A percentile compares a stretch with the other conserved stretches of the same genome.
These are phyloP conservation scores for Chalcosyrphus nemorum DNA, from an alignment of 2,888 invertebrate species.

Conservation along the genomic window DNA sequence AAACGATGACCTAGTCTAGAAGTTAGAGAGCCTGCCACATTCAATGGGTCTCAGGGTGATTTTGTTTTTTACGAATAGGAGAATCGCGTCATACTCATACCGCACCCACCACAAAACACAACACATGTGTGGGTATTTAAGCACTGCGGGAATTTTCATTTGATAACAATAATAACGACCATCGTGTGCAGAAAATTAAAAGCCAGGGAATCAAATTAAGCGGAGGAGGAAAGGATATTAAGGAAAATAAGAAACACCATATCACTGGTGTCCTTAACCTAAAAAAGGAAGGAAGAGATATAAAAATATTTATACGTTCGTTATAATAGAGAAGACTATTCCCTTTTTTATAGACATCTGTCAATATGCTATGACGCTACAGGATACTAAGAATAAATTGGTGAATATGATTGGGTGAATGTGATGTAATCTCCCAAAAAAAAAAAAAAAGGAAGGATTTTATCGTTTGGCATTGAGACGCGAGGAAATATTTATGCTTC, in stretches of 20 bases:
- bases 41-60: slow-evolving; percentile 8
- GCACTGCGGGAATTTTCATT: slow-evolving; percentile 30
- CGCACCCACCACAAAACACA: slow-evolving; percentile 26
- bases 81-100: background rate
- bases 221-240: slow-evolving; percentile 22
- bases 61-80: slow-evolving; percentile 27
- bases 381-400: background rate
- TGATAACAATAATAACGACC: slow-evolving; percentile 37
- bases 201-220: slow-evolving; percentile 27
- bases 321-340: slow-evolving; percentile 3
- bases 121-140: background rate
- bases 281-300: background rate
- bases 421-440: slow-evolving; percentile 33
- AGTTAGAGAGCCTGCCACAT: slow-evolving; percentile 8
- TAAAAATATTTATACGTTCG: slow-evolving; percentile 9
- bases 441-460: slow-evolving; percentile 4
- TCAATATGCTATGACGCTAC: slow-evolving; percentile 2
- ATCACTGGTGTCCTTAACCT: slow-evolving; percentile 39
- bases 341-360: slow-evolving; percentile 4
- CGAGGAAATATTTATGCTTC: slow-evolving; percentile 9
- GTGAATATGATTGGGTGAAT: slow-evolving; percentile 1
- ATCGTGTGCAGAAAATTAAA: slow-evolving; percentile 52
- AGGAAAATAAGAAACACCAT: background rate
- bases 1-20: slow-evolving; percentile 26
- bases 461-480: background rate